Evolutionary conservation across 1,140 invertebrate genomes (phyloP).

Genomic region (Drosophila pseudoananassae): DNA sequence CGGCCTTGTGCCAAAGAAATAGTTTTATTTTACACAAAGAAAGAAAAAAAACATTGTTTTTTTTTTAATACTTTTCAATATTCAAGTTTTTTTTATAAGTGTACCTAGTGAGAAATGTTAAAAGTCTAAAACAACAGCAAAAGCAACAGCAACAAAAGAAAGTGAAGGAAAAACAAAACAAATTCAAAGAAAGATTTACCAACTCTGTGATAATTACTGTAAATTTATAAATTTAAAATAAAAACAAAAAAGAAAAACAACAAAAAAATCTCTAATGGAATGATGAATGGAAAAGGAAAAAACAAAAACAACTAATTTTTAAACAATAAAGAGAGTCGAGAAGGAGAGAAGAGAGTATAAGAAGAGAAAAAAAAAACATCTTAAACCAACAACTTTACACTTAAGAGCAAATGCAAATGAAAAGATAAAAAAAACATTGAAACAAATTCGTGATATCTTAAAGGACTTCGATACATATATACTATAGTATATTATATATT

Average conservation of each 20-base stretch:
- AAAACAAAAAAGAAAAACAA: conserved; percentile 40
- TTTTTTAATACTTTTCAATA: conserved; percentile 76
- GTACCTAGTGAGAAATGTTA: conserved; percentile 83
- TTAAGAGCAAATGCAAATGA: conserved; percentile 83
- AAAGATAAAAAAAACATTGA: conserved; percentile 84
- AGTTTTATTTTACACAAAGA: conserved; percentile 61
- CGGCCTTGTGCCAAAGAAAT: conserved; percentile 67
- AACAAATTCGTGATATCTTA: conserved; percentile 84
- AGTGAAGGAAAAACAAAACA: conserved; percentile 71
- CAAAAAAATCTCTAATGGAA: conserved; percentile 71
- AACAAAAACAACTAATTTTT: conserved; percentile 54
- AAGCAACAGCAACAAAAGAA: conserved; percentile 75
- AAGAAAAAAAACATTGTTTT: conserved; percentile 63
- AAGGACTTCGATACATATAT: conserved; percentile 84
- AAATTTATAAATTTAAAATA: conserved; percentile 83
- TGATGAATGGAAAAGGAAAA: conserved; percentile 31
- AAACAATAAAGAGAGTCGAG: conserved; percentile 55
- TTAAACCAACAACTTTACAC: conserved; percentile 77
- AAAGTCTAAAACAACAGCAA: conserved; percentile 77
- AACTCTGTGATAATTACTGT: conserved; percentile 84
- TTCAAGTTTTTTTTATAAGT: conserved; percentile 76
- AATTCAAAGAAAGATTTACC: conserved; percentile 84
- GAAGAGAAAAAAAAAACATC: conserved; percentile 51
- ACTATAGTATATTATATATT: conserved; percentile 84
- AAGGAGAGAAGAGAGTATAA: conserved; percentile 7